Evolutionary conservation across 1,140 invertebrate species (phyloP), one percentile per base, ranked within the genome.

Genomic region (Anadara kagoshimensis): DNA sequence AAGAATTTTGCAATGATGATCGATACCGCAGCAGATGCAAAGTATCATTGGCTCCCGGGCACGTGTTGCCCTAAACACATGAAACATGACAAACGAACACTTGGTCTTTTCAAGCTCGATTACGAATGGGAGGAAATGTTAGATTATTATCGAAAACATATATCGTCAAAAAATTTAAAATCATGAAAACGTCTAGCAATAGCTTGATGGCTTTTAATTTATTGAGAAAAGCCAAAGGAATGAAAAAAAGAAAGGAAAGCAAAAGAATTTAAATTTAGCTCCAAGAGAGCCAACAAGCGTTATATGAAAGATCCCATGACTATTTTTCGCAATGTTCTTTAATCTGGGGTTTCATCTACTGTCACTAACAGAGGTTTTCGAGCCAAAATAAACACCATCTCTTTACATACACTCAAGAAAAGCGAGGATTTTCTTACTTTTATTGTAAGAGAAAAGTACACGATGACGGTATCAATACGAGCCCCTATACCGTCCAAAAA

Each of bases 391-490:
- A 66, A 70, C 36, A 44, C 51, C 41, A 57, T 70, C 1, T 66
- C n/a, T 5, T n/a, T n/a, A 70, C 61, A n/a, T 75, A 75, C 22
- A 18, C 11, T 12, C 63, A 75, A 61, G 24, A 36, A 16, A 58
- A 68, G 36, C n/a, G 20, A 12, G 73, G 67, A 5, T 66, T 75
- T 41, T n/a, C n/a, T n/a, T n/a, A n/a, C n/a, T n/a, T n/a, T n/a
- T n/a, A n/a, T n/a, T n/a, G n/a, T n/a, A n/a, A 75, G 26, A 41
- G 67, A 53, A 61, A 63, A 66, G 67, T 75, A 3, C 43, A 66
- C 0, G 26, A 22, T 26, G 68, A 75, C 24, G 67, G 62, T 12
- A 62, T 58, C 5, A 47, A 45, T 14, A 75, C 73, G 8, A 26
- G 18, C 12, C 73, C 68, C 18, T n/a, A n/a, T n/a, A n/a, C n/a